These are phyloP conservation scores for Papilio elwesi DNA, from an alignment of 2,888 invertebrate species.

Conservation along the genomic window DNA sequence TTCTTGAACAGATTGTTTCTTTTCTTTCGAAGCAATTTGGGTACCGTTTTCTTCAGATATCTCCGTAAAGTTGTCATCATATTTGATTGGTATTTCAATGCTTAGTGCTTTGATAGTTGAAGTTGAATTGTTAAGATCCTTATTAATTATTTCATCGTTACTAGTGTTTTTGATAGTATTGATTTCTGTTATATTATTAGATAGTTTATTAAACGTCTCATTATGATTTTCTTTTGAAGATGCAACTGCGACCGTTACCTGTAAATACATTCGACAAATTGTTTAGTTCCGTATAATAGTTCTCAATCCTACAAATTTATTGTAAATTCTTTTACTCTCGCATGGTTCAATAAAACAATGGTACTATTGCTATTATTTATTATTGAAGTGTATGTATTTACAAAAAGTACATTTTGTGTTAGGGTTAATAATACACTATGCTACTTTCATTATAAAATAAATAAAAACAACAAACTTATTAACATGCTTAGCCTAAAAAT, in stretches of 20 bases:
- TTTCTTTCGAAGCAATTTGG: constrained; percentile 35
- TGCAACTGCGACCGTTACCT: constrained; percentile 33
- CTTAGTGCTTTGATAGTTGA: constrained; percentile 14
- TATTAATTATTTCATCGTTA: not conserved
- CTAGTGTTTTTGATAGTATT: not conserved
- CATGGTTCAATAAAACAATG: constrained; percentile 35
- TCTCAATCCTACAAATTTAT: not conserved
- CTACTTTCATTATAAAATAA: constrained; percentile 54
- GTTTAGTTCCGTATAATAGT: not conserved
- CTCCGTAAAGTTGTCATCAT: constrained; percentile 1
- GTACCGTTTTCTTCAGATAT: constrained; percentile 33
- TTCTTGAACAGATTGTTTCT: constrained; percentile 10
- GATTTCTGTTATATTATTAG: not conserved
- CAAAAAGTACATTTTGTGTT: constrained; percentile 49
- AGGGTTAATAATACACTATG: constrained; percentile 49
- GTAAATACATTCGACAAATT: constrained; percentile 15
- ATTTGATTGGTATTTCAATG: not conserved
- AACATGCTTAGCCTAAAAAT: constrained; percentile 45
- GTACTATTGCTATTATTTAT: constrained; percentile 42
- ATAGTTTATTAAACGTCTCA: not conserved
- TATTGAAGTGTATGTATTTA: constrained; percentile 47
- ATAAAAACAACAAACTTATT: constrained; percentile 50
- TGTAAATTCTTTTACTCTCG: constrained; percentile 7
- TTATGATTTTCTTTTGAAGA: constrained; percentile 15
- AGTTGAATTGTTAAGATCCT: not conserved